Percentiles rank a stretch among this genome's conserved stretches.
Evolutionary conservation across 2,888 invertebrate species (phyloP).

Genomic region (Smittia sp.): DNA sequence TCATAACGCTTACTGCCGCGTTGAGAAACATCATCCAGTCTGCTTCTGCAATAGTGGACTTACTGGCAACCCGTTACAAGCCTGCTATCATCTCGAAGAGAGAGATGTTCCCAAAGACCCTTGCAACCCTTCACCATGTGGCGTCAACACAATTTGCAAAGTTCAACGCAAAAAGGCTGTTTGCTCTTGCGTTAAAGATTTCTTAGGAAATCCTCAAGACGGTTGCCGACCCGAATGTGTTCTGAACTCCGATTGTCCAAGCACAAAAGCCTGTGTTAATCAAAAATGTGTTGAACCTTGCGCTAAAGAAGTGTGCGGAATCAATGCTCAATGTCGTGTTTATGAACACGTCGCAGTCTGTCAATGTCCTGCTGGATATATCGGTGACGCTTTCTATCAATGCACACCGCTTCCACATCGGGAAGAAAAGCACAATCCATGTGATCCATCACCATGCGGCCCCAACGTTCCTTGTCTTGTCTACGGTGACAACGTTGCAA

Average conservation of each 20-base stretch:
- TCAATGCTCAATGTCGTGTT: conserved; percentile 75
- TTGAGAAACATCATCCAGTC: conserved; percentile 75
- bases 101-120: conserved; percentile 59
- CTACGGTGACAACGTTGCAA: conserved; percentile 71
- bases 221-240: conserved; percentile 77
- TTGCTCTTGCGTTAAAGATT: conserved; percentile 74
- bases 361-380: conserved; percentile 70
- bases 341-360: conserved; percentile 81
- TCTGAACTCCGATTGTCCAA: conserved; percentile 77
- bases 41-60: conserved; percentile 71
- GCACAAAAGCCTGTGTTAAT: conserved; percentile 71
- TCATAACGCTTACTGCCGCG: conserved; percentile 67
- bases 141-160: conserved; percentile 74
- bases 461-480: conserved; percentile 65
- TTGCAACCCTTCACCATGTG: conserved; percentile 74
- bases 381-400: conserved; percentile 77
- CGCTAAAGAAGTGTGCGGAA: conserved; percentile 70
- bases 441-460: conserved; percentile 75
- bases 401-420: conserved; percentile 61
- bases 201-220: conserved; percentile 72
- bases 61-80: conserved; percentile 73
- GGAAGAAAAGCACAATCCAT: conserved; percentile 66
- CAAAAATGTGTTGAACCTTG: conserved; percentile 75
- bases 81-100: conserved; percentile 62
- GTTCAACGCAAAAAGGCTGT: conserved; percentile 67